A percentile compares a stretch with the other conserved stretches of the same genome.
These are phyloP conservation scores for Neosilurus hyrtlii DNA, from an alignment of 2,797 vertebrate genomes.

Conservation along the genomic window DNA sequence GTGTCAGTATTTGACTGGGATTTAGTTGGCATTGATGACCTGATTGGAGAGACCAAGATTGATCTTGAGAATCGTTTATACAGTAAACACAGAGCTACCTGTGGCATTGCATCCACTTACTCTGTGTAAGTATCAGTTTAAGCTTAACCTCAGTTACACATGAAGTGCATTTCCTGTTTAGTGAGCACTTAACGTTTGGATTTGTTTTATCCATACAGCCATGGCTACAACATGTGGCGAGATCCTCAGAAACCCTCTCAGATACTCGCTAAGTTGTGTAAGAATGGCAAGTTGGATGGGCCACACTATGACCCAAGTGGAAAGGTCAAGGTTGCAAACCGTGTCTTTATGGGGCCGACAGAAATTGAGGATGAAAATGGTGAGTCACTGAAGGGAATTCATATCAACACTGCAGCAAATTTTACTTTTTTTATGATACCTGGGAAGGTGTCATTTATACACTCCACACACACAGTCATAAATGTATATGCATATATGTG, in stretches of 20 bases:
- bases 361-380: conserved; percentile 96
- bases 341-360: conserved; percentile 82
- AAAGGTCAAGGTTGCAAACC: conserved; percentile 88
- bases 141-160: neutral
- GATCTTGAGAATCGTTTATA: conserved; percentile 98
- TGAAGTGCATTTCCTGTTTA: neutral
- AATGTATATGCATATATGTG: neutral
- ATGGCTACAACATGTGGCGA: conserved; percentile 94
- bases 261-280: conserved; percentile 89
- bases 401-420: neutral
- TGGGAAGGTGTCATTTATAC: neutral
- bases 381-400: conserved; percentile 56
- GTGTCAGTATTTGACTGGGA: conserved; percentile 97
- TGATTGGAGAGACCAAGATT: conserved; percentile 96
- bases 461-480: neutral
- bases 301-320: conserved; percentile 91
- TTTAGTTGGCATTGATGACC: conserved; percentile 92
- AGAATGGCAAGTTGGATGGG: conserved; percentile 88
- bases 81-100: conserved; percentile 95
- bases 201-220: conserved; percentile 66
- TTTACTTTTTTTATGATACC: neutral
- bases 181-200: neutral
- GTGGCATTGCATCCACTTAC: conserved; percentile 85
- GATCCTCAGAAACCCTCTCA: conserved; percentile 94
- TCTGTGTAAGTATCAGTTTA: conserved; percentile 74